phyloP scores from a whole-genome alignment of 2,888 invertebrate genomes.

The Entomobrya multifasciata region DNA sequence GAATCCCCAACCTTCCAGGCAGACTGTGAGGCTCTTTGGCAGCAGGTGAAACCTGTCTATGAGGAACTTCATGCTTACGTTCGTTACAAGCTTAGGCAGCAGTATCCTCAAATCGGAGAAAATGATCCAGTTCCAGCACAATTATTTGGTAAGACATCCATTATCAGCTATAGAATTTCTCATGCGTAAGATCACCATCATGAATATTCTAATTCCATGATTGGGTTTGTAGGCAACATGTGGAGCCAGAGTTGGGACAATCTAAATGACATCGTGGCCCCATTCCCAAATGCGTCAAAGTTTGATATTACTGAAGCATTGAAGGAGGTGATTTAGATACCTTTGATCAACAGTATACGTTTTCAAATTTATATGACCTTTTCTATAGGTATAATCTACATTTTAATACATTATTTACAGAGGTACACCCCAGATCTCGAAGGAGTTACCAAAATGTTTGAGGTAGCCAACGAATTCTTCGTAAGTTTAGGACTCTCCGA shows the following conservation, averaged over 20 bases:
- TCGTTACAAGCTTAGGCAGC: constrained; percentile 85
- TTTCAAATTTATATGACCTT: no score
- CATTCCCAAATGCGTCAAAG: constrained; percentile 87
- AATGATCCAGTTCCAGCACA: constrained; percentile 91
- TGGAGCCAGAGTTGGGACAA: constrained; percentile 93
- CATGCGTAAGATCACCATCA: no score
- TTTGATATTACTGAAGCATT: constrained; percentile 90
- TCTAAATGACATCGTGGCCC: constrained; percentile 88
- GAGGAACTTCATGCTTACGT: constrained; percentile 92
- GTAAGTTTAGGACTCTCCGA: constrained; percentile 90
- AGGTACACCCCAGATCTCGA: constrained; percentile 66
- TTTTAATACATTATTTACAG: constrained; percentile 53
- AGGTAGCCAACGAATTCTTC: constrained; percentile 91
- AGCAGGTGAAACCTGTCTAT: constrained; percentile 88
- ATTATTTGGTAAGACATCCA: constrained; percentile 88
- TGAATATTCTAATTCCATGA: no score
- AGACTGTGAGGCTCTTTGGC: constrained; percentile 84
- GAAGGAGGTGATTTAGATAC: constrained; percentile 83
- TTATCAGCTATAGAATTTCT: no score
- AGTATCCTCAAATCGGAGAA: constrained; percentile 84
- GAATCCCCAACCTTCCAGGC: constrained; percentile 83
- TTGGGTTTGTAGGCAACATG: constrained; percentile 85
- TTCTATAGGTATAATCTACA: no score
- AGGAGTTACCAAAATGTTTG: constrained; percentile 84
- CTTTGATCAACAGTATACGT: no score